These are phyloP conservation scores for Macroteleia sp. DNA, from an alignment of 2,888 invertebrate genomes.

Conservation along the genomic window DNA sequence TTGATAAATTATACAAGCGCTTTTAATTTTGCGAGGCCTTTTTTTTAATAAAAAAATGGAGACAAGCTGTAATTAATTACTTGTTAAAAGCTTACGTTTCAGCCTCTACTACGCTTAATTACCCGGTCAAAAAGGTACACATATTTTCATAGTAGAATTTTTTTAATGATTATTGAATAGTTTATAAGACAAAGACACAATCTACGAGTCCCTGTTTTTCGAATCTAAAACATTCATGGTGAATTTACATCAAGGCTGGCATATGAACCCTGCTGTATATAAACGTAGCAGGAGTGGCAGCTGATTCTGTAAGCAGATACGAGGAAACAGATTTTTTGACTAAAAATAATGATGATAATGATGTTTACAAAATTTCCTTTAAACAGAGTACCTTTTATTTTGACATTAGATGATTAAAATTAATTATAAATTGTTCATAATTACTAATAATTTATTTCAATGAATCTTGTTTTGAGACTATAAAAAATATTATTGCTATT, in stretches of 20 bases:
- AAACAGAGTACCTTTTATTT: too few relatives aligned
- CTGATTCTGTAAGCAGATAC: constrained; percentile 83
- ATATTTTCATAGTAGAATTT: too few relatives aligned
- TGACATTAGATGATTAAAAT: too few relatives aligned
- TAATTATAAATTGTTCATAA: too few relatives aligned
- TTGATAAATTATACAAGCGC: constrained; percentile 50
- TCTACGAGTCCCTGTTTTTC: constrained; percentile 14
- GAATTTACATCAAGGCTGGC: constrained; percentile 25
- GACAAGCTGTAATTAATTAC: too few relatives aligned
- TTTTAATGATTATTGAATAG: not conserved
- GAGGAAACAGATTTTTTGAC: constrained; percentile 73
- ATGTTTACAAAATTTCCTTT: constrained; percentile 75
- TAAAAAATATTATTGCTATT: too few relatives aligned
- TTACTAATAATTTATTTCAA: too few relatives aligned
- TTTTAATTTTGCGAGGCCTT: constrained; percentile 33
- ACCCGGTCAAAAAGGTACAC: too few relatives aligned
- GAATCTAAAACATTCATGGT: constrained; percentile 42
- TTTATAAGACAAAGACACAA: not conserved
- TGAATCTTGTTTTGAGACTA: too few relatives aligned
- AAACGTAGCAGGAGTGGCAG: constrained; percentile 73
- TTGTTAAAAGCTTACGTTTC: too few relatives aligned
- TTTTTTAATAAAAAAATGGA: not conserved
- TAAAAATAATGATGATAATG: constrained; percentile 79
- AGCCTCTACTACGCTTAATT: too few relatives aligned
- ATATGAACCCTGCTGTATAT: constrained; percentile 8